A percentile compares a stretch with the other conserved stretches of the same genome.
phyloP scores from a whole-genome alignment of 2,113 vertebrate species.

The Pteruthius melanotis region DNA sequence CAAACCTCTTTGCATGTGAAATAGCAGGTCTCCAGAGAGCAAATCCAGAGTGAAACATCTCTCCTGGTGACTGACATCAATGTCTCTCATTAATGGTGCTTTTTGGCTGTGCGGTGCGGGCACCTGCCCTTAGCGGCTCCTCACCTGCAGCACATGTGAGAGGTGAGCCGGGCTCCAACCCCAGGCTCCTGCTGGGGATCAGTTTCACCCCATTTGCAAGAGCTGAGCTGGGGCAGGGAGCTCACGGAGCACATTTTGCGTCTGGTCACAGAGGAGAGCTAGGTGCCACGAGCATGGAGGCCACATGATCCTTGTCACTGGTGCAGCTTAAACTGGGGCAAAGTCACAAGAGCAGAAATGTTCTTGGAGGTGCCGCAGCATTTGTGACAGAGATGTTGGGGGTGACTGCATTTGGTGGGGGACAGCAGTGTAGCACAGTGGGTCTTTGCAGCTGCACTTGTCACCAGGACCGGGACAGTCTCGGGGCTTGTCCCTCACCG shows the following conservation, averaged over 20 bases:
- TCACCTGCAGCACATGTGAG: background rate
- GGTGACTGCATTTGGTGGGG: too few species aligned
- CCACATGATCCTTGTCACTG: accelerated
- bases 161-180: background rate
- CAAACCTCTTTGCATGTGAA: background rate
- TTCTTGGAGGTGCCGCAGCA: background rate
- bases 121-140: background rate
- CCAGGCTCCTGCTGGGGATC: background rate
- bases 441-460: background rate
- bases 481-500: accelerated
- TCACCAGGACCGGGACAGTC: background rate
- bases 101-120: accelerated
- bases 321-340: background rate
- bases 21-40: constrained; percentile 14
- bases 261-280: accelerated
- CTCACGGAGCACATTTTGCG: accelerated
- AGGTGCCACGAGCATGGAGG: background rate
- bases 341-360: background rate
- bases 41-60: background rate
- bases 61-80: constrained; percentile 10
- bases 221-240: background rate
- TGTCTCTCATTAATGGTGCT: background rate
- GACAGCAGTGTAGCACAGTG: background rate
- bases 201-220: background rate
- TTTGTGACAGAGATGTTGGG: background rate